These are phyloP conservation scores for Clytia hemisphaerica DNA, from an alignment of 30 jellyfish, hydroid and myxozoan species.

Conservation along the genomic window DNA sequence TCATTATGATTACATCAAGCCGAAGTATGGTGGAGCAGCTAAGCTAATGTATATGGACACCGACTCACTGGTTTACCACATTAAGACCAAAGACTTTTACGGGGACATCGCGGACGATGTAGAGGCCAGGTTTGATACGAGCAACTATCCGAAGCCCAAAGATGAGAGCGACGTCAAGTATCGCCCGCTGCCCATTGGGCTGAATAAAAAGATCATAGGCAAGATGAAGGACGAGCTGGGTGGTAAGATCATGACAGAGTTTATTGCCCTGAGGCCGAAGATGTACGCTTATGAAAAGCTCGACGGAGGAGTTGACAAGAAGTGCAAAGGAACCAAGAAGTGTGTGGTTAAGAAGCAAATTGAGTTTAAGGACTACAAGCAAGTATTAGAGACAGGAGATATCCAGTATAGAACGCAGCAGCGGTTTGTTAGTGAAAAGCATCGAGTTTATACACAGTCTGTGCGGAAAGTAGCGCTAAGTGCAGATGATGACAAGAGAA, in stretches of 20 bases:
- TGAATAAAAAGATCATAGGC: constrained; percentile 22
- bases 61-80: constrained; percentile 37
- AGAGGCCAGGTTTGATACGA: background rate
- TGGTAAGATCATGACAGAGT: constrained; percentile 4
- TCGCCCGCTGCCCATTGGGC: too few species aligned
- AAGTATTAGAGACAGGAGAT: too few species aligned
- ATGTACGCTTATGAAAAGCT: constrained; percentile 10
- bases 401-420: too few species aligned
- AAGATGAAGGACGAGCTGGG: constrained; percentile 19
- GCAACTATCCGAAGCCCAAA: background rate
- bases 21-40: constrained; percentile 27
- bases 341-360: constrained; percentile 13
- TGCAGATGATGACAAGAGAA: too few species aligned
- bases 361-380: constrained; percentile 18
- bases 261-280: constrained; percentile 14
- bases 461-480: too few species aligned
- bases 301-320: constrained; percentile 9
- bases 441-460: too few species aligned
- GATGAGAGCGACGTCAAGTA: background rate
- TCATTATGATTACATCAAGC: constrained; percentile 18
- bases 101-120: too few species aligned
- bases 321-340: constrained; percentile 23
- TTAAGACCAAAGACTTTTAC: constrained; percentile 34
- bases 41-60: constrained; percentile 40
- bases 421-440: too few species aligned